Evolutionary conservation across 2,113 vertebrate genomes (phyloP), one percentile per base, ranked within the genome.

Genomic region (Ophthalmolycus amberensis): DNA sequence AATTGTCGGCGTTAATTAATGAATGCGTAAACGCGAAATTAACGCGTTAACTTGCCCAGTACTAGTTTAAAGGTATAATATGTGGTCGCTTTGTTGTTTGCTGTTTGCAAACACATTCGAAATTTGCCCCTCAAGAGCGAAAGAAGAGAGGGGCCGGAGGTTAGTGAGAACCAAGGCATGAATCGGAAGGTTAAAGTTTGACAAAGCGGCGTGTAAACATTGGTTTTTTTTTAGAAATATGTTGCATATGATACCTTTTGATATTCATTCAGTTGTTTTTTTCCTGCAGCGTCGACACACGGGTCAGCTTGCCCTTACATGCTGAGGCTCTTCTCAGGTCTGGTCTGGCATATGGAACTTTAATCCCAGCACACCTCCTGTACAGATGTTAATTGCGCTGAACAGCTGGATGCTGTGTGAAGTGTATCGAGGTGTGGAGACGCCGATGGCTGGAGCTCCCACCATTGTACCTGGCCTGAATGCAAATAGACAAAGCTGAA

Each of bases 401-500:
- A 84, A 65, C 83, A 84, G 59, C 88, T 87, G 77, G 71, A 60
- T 75, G 64, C 42, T 62, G 29, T 54, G 14, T 37, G 60, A 29
- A 34, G 32, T 25, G 37, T 37, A 18, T 37, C 15, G 40, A 69
- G 27, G 48, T 34, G 69, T 76, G 77, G 65, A 73, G 78, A 72
- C 42, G 9, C 42, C 3, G 37, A 27, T 50, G 76, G 75, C 75
- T 56, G 29, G 48, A 78, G 58, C 67, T 80, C 60, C 34, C 1
- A 32, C 38, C 15, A 11, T 38, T 60, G 72, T 46, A 77, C 69
- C 48, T 42, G 60, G 60, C 14, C 15, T 80, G 79, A 77, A 83
- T 87, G 82, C 70, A 87, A 87, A 89, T 66, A 80, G 71, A 42
- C 40, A 10, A 70, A 65, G 65, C 73, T 44, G 52, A 25, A 68